Conservation (phyloP, 2,797 vertebrate genomes). For the Clamator glandarius region DNA sequence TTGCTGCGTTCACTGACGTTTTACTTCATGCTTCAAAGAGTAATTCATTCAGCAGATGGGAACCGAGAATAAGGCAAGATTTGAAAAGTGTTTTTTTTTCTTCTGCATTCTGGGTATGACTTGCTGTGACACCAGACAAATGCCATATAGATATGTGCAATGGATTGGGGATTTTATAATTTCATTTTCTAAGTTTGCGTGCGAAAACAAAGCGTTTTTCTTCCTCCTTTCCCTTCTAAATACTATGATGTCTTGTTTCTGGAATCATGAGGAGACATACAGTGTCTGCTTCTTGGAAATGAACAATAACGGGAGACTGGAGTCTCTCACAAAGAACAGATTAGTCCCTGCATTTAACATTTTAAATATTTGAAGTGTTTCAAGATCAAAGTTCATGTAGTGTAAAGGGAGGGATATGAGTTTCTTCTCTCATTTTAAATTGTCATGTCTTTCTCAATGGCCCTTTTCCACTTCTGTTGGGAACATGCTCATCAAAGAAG, state of each 20-base stretch:
- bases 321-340: not conserved
- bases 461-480: not conserved
- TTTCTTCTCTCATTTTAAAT: not conserved
- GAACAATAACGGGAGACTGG: not conserved
- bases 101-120: not conserved
- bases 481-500: not conserved
- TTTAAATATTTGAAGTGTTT: not conserved
- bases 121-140: not conserved
- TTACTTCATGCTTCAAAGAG: not conserved
- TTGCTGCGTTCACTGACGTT: not conserved
- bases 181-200: not conserved
- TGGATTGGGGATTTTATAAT: not conserved
- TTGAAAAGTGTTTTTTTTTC: not conserved
- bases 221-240: not conserved
- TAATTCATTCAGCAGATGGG: conserved; percentile 9
- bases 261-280: not conserved
- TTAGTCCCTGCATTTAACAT: not conserved
- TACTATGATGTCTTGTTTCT: not conserved
- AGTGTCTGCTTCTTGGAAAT: not conserved
- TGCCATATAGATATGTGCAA: not conserved
- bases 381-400: not conserved
- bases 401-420: not conserved
- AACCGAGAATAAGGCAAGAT: not conserved
- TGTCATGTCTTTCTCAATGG: not conserved
- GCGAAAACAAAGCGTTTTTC: not conserved